A percentile compares a stretch with the other conserved stretches of the same genome.
Conservation (phyloP, 1,140 invertebrate species). For the Glossosoma conforme region DNA sequence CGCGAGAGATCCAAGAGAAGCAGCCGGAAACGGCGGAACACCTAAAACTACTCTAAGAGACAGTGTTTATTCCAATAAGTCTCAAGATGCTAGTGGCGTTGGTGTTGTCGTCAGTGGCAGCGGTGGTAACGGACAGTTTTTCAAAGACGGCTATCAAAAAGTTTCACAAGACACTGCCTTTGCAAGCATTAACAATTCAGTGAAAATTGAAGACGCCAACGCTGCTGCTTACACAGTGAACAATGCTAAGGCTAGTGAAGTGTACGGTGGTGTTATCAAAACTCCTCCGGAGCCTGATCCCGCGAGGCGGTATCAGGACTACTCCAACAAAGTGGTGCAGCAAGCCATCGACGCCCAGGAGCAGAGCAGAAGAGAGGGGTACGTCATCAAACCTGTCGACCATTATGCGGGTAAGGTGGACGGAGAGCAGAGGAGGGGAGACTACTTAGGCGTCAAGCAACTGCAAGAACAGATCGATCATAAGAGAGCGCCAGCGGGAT, state of each 20-base stretch:
- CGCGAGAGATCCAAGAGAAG: too few relatives aligned
- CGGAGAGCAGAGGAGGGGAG: conserved; percentile 6
- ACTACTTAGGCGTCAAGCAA: conserved; percentile 14
- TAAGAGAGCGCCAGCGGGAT: conserved; percentile 2
- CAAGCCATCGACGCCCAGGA: too few relatives aligned
- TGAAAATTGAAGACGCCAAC: conserved; percentile 1
- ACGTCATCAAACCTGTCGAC: conserved; percentile 21
- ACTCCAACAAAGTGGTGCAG: conserved; percentile 6
- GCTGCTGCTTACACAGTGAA: conserved; percentile 7
- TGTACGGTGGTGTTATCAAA: conserved; percentile 22
- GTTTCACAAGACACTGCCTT: neutral
- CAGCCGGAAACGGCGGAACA: too few relatives aligned
- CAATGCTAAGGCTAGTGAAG: conserved; percentile 9
- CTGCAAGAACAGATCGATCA: conserved; percentile 1
- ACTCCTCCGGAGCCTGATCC: conserved; percentile 1
- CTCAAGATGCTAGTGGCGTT: too few relatives aligned
- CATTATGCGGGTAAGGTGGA: conserved; percentile 9
- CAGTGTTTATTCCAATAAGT: too few relatives aligned
- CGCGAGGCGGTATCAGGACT: conserved; percentile 20
- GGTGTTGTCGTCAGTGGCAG: too few relatives aligned
- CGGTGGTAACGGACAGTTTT: too few relatives aligned
- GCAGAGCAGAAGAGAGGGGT: conserved; percentile 5
- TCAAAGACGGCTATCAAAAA: neutral
- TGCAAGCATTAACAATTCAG: conserved; percentile 7
- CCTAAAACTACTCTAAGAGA: too few relatives aligned